phyloP scores from a whole-genome alignment of 2,797 vertebrate genomes.

The Typhlichthys subterraneus region DNA sequence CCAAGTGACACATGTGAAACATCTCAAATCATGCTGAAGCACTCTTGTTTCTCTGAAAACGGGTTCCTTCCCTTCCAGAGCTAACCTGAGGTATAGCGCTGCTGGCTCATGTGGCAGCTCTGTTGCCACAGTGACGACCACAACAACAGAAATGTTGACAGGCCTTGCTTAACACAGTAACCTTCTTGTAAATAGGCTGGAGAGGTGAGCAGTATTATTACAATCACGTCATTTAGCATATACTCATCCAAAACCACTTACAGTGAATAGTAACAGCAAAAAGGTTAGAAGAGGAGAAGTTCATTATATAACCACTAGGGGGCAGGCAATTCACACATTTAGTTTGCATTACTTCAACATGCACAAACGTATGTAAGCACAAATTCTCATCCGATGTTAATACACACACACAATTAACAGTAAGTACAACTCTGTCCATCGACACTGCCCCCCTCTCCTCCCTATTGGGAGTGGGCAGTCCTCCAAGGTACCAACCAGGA shows the following conservation, averaged over 20 bases:
- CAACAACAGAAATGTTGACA: constrained; percentile 9
- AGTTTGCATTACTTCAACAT: neutral
- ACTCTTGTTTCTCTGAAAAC: constrained; percentile 4
- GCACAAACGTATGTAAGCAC: neutral
- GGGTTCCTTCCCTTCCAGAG: constrained; percentile 25
- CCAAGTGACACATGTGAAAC: neutral
- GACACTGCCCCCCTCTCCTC: neutral
- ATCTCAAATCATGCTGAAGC: neutral
- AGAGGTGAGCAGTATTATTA: neutral
- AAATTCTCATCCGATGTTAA: neutral
- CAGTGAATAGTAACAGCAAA: neutral
- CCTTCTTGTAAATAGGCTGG: neutral
- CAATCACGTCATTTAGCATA: neutral
- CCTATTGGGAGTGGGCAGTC: constrained; percentile 27
- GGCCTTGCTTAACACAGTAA: constrained; percentile 4
- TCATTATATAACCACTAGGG: constrained; percentile 54
- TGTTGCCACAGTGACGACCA: constrained; percentile 19
- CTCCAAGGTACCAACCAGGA: constrained; percentile 16
- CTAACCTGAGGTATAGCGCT: constrained; percentile 32
- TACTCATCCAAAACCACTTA: neutral
- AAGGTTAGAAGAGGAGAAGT: neutral
- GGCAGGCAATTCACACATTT: constrained; percentile 60
- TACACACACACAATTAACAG: constrained; percentile 5
- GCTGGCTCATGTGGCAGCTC: constrained; percentile 26
- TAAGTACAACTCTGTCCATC: neutral